Base-by-base conservation (phyloP, 1,140 invertebrate genomes). In the Drosophila obscura region DNA sequence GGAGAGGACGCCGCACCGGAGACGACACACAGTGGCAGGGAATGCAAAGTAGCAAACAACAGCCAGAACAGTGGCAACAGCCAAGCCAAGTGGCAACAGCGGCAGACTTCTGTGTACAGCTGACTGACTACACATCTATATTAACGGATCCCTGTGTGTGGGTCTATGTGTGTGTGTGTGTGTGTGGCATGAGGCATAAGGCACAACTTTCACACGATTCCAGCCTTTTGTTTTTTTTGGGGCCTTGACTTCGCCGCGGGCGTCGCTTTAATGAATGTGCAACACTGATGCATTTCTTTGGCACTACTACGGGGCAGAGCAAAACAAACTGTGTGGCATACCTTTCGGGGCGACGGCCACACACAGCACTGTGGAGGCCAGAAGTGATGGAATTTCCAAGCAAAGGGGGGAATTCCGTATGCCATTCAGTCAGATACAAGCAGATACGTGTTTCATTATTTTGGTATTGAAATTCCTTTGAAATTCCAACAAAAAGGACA, bases 201-300 rank as follows among this genome's bases (percentile, higher is more conserved):
- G 31, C 60, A 24, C 57, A 59, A 59, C 51, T 58, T 69, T 66
- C 77, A 67, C 58, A 69, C 28, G 24, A 15, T 64, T 53, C 49
- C 45, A 43, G 64, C 65, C 60, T 87, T 72, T 78, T 74, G 35
- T 39, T 65, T 71, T 65, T 71, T 81, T 57, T 56, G 65, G 49
- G 49, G 65, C 58, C 73, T 66, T 78, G 72, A 67, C 66, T 44
- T 35, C 50, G 81, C 81, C 81, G 67, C 73, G 59, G 81, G 81
- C 55, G 68, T 67, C 44, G 55, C 79, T 85, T 85, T 84, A 81
- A 84, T 85, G 77, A 85, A 84, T 67, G 66, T 66, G 75, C 51
- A 39, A 51, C 44, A 48, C 43, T 59, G 60, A 74, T 75, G 73
- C 73, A 67, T 59, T 67, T 55, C 73, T 75, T 75, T 75, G 50